Percentiles rank a stretch among this genome's conserved stretches.
Evolutionary conservation across 2,797 vertebrate species (phyloP).

Genomic region (Halcyon chelicuti): DNA sequence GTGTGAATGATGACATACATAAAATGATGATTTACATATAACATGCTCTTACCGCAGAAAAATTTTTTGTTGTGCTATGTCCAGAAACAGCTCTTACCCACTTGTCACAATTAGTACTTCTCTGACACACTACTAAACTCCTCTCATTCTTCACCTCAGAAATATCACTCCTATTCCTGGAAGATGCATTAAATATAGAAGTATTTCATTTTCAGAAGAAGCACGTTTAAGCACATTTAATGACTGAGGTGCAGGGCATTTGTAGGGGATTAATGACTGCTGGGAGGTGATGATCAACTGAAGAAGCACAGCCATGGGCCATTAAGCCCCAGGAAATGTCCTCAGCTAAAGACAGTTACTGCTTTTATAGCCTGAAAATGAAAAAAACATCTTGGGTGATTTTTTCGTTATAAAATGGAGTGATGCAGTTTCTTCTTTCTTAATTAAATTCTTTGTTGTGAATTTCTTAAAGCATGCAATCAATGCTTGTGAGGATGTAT

Average conservation of each 20-base stretch:
- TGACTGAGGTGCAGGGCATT: conserved; percentile 7
- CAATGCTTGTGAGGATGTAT: neutral
- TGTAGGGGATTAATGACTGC: conserved; percentile 49
- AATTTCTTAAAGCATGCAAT: conserved; percentile 18
- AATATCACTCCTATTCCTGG: conserved; percentile 32
- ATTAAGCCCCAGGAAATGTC: conserved; percentile 62
- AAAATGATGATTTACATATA: neutral
- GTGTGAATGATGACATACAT: neutral
- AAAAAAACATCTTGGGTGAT: neutral
- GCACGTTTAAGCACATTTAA: conserved; percentile 34
- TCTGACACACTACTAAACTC: conserved; percentile 14
- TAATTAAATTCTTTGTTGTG: conserved; percentile 9
- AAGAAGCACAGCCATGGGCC: conserved; percentile 37
- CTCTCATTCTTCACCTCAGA: neutral
- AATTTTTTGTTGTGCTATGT: neutral
- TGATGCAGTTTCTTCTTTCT: neutral
- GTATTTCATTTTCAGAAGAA: conserved; percentile 42
- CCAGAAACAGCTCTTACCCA: neutral
- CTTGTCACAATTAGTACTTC: conserved; percentile 35
- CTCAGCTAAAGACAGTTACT: conserved; percentile 40
- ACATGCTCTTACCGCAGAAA: neutral
- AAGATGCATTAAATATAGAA: conserved; percentile 64
- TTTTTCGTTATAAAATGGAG: neutral
- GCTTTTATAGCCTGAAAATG: neutral
- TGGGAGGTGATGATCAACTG: conserved; percentile 48